Evolutionary conservation across 2,113 vertebrate genomes (phyloP), one percentile per base, ranked within the genome.

Genomic region (Dicentrarchus labrax): DNA sequence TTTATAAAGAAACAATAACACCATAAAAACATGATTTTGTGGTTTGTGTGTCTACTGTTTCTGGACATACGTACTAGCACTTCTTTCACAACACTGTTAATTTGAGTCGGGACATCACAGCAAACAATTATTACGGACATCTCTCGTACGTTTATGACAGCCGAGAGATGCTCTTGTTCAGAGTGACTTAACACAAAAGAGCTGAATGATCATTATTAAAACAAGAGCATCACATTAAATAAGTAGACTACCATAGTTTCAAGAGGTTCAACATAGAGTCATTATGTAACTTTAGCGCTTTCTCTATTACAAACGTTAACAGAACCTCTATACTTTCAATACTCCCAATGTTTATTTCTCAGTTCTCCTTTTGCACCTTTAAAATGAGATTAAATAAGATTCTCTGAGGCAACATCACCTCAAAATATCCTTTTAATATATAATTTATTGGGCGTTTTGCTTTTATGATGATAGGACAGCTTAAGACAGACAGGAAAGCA

Each of bases 1-100:
- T 92, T 90, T 89, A 88, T 89, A 69, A 78, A 80, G 84, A 91
- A 89, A 94, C 90, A 92, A 94, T 93, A 94, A 93, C 92, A 86
- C 24, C 66, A 50, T 87, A 82, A 93, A 92, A 93, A 92, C 91
- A 91, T 80, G 79, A 90, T 86, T 84, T 69, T 90, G 92, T 80
- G 93, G 92, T 86, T 79, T 74, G 67, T 19, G 30, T 45, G 56
- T 77, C 77, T 57, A 62, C 19, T 90, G 89, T 92, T 87, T 89
- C 82, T 67, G 77, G 19, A 82, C 66, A 72, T 64, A 68, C 19
- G 39, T 60, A 72, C 11, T 11, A 16, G 41, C 22, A 38, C 1
- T n/a, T 86, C 72, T 83, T 60, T 83, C 79, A 91, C 80, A 90
- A 88, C 80, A 74, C 10, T 6, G 43, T 86, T 75, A 83, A 78